phyloP scores from a whole-genome alignment of 2,888 invertebrate species.

The Tinea pellionella region DNA sequence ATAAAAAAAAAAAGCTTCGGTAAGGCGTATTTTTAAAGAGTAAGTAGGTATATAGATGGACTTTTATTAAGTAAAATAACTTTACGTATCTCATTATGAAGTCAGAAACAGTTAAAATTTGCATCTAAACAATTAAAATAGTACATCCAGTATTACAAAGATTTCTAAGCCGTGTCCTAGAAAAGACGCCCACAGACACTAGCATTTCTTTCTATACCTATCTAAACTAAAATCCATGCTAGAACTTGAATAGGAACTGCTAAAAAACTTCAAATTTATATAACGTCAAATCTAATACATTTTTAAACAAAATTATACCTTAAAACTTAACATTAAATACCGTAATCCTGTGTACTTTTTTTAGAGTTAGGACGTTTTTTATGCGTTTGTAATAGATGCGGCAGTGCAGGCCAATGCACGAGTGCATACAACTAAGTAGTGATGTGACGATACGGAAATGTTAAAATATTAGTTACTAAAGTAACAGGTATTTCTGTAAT shows the following conservation, averaged over 20 bases:
- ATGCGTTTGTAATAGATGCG: constrained; percentile 24
- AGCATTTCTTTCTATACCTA: constrained; percentile 66
- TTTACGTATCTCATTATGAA: not conserved
- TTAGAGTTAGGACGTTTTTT: constrained; percentile 29
- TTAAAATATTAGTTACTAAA: constrained; percentile 8
- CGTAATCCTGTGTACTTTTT: not conserved
- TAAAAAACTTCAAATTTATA: constrained; percentile 37
- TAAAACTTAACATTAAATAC: not conserved
- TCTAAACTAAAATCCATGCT: constrained; percentile 66
- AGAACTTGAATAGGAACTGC: constrained; percentile 66
- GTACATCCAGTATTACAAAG: constrained; percentile 30
- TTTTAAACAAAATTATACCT: not conserved
- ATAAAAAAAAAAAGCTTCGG: too few relatives aligned
- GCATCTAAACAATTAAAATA: constrained; percentile 6
- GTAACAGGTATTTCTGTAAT: not conserved
- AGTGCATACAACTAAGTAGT: constrained; percentile 67
- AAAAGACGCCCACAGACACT: constrained; percentile 56
- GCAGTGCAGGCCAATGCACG: constrained; percentile 68
- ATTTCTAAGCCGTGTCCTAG: constrained; percentile 64
- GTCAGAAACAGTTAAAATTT: not conserved
- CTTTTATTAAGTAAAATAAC: too few relatives aligned
- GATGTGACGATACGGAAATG: constrained; percentile 28
- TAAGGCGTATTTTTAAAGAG: too few relatives aligned
- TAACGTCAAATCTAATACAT: not conserved
- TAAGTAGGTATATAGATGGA: too few relatives aligned